Conservation (phyloP, 2,797 vertebrate genomes). For the Anguilla marmorata region DNA sequence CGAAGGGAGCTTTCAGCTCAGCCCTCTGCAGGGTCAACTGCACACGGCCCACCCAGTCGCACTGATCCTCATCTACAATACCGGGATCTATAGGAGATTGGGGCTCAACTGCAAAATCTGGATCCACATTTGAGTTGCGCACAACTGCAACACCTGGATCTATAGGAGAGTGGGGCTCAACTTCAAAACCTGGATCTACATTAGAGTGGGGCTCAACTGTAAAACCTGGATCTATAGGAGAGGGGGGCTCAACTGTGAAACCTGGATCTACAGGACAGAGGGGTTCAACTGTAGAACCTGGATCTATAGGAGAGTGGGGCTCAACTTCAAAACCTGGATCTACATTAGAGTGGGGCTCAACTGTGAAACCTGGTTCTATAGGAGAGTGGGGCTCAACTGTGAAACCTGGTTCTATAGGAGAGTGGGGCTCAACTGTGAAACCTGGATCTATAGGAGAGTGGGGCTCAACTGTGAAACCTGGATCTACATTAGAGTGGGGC, state of each 20-base stretch:
- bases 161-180: too few relatives aligned
- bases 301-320: background rate
- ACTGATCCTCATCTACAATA: background rate
- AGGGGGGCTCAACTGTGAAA: background rate
- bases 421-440: background rate
- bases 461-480: background rate
- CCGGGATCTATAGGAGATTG: background rate
- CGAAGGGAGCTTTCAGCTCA: conserved; percentile 54
- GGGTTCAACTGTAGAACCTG: background rate
- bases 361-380: background rate
- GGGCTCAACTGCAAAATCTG: background rate
- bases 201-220: background rate
- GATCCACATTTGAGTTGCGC: background rate
- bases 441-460: background rate
- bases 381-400: background rate
- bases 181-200: background rate
- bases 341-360: background rate
- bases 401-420: background rate
- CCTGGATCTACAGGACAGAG: background rate
- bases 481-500: background rate
- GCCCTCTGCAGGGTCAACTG: conserved; percentile 66
- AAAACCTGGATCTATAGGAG: background rate
- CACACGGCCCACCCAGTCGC: conserved; percentile 53
- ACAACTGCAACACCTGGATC: conserved; percentile 10
- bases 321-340: background rate